A percentile compares a stretch with the other conserved stretches of the same genome.
Evolutionary conservation across 2,797 vertebrate species (phyloP).

Genomic region (Fundulus diaphanus): DNA sequence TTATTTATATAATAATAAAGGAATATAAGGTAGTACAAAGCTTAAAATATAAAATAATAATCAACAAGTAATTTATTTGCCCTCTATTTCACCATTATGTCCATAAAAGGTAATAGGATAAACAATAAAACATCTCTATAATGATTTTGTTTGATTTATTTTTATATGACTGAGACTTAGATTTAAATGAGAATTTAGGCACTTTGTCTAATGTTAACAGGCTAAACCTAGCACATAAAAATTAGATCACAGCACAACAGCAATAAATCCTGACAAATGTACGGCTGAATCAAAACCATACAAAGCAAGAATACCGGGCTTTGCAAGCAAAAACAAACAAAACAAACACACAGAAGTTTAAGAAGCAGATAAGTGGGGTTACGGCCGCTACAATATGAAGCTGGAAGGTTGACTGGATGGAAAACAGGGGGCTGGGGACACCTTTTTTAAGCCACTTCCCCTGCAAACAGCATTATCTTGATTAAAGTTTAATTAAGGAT

Average conservation of each 20-base stretch:
- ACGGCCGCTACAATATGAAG: constrained; percentile 78
- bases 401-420: constrained; percentile 73
- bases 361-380: constrained; percentile 77
- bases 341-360: constrained; percentile 68
- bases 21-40: not conserved
- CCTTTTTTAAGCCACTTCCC: constrained; percentile 84
- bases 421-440: constrained; percentile 75
- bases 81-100: constrained; percentile 1
- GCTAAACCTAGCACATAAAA: constrained; percentile 15
- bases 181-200: not conserved
- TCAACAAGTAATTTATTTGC: not conserved
- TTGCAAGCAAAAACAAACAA: constrained; percentile 68
- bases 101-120: not conserved
- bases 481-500: constrained; percentile 99
- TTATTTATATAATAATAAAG: not conserved
- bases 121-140: not conserved
- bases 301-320: constrained; percentile 54
- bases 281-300: constrained; percentile 66
- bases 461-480: constrained; percentile 95
- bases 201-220: not conserved
- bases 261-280: constrained; percentile 67
- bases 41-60: constrained; percentile 2
- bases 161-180: not conserved
- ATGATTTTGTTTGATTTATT: not conserved
- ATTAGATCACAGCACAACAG: constrained; percentile 42